Base-by-base conservation (phyloP, 2,113 vertebrate species). In the Chrysochloris asiatica region DNA sequence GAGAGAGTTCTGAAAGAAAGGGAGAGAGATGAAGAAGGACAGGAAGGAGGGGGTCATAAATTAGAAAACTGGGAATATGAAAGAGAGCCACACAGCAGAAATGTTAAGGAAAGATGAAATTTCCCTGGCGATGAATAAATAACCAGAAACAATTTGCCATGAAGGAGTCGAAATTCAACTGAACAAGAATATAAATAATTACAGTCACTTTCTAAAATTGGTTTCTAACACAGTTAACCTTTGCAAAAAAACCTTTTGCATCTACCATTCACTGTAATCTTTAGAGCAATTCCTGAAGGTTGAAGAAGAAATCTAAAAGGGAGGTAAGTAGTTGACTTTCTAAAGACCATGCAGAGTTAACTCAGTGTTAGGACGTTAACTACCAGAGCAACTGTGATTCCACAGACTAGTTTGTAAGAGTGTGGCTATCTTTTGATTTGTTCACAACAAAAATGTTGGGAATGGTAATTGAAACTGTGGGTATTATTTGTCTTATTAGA, bases 11-110 rank as follows among this genome's bases (percentile, higher is more conserved):
- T 30, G 21, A 45, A 33, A 30, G 19, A 45, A 48, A 67, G 4
- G 7, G 41, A 50, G 9, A 33, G 21, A 41, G 16, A 1, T 12
- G 6, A 45, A 63, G 67, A 81, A 87, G 30, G 59, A 52, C 41
- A 1, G 8, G 4, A 28, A 17, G 14, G 10, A 41, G n/a, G n/a
- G 8, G 10, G 2, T 4, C 2, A 11, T 17, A 9, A n/a, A 69
- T 45, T 33, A 43, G 54, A 59, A 73, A 52, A 43, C 1, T n/a
- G 8, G 17, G 16, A 21, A 12, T 48, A 11, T 17, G 12, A 28
- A 69, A 19, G 47, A 28, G 17, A 38, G 13, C 50, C 36, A 17
- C 9, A 38, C 45, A 45, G 26, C 41, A 36, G 36, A 67, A 43
- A 17, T 50, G 28, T 24, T 21, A 56, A 54, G 45, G 11, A 65